Conservation (phyloP, 2,888 invertebrate species). For the Chironomus tentans region DNA sequence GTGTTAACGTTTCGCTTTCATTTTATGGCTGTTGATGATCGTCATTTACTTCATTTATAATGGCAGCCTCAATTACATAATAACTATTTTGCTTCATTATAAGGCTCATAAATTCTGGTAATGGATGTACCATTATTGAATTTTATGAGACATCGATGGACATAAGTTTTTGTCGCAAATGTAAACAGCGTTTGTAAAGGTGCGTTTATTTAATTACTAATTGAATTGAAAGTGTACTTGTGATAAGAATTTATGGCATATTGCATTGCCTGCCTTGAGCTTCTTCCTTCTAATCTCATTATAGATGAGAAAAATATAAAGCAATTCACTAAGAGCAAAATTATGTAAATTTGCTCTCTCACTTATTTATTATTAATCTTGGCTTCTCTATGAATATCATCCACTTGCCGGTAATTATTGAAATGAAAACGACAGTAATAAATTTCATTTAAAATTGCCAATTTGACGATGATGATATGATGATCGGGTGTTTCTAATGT, state of each 20-base stretch:
- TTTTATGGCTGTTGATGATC: background rate
- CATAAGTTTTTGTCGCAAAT: too few relatives aligned
- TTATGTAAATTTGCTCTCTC: too few relatives aligned
- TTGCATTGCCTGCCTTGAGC: background rate
- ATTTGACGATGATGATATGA: background rate
- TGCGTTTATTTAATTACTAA: too few relatives aligned
- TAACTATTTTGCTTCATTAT: background rate
- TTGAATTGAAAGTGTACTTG: background rate
- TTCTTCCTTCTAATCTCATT: background rate
- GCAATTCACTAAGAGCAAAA: background rate
- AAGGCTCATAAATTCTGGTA: background rate
- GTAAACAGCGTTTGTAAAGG: too few relatives aligned
- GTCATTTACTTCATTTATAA: too few relatives aligned
- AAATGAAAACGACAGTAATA: background rate
- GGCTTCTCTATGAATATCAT: background rate
- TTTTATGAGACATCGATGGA: too few relatives aligned
- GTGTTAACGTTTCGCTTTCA: background rate
- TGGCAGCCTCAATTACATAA: too few relatives aligned
- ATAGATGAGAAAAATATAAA: background rate
- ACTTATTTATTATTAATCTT: too few relatives aligned
- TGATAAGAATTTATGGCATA: constrained; percentile 3
- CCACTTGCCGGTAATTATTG: background rate
- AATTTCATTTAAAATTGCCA: background rate
- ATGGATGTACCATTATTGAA: background rate
- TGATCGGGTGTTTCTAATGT: too few relatives aligned